Evolutionary conservation across 1,140 invertebrate species (phyloP), one percentile per base, ranked within the genome.

Genomic region (Rhagoletis zephyria): DNA sequence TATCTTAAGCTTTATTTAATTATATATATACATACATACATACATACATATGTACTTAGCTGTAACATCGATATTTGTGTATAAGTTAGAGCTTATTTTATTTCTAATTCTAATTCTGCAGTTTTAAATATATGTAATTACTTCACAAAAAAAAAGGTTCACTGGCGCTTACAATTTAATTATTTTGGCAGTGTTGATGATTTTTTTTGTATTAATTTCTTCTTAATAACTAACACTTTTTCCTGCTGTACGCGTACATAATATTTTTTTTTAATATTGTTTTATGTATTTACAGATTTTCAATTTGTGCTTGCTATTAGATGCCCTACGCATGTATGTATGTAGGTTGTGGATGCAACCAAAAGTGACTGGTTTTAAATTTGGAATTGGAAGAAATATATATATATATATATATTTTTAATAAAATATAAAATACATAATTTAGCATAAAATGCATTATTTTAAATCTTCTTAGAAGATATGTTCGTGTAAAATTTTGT

Each of bases 141-240:
- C 67, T 45, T 45, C 16, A 16, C 12, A 74, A 48, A 74, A 63
- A 63, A 63, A 63, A 12, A 63, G 30, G 30, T 30, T 30, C 30
- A 30, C 30, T 30, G 30, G 30, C 30, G 30, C 30, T 30, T 30
- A 30, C 74, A 59, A 3, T 81, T 81, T 81, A n/a, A 12, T 56
- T 56, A 81, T 30, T 81, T 81, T 81, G 74, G 74, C 74, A 81
- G 74, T 81, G 74, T 19, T 81, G 48, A 81, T 81, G 56, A 56
- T 45, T 48, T 81, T 81, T 81, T 81, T 81, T 19, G 51, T 30
- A 19, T 56, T 81, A 10, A 81, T 5, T 51, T 56, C 10, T 42
- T 12, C 56, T 81, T 56, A 19, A 3, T n/a, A 74, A 2, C 70
- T 51, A 74, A 67, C 10, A 14, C 30, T 67, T 40, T 67, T 56